A percentile compares a stretch with the other conserved stretches of the same genome.
phyloP scores from a whole-genome alignment of 2,888 invertebrate genomes.

The Tenthredo scrophulariae region DNA sequence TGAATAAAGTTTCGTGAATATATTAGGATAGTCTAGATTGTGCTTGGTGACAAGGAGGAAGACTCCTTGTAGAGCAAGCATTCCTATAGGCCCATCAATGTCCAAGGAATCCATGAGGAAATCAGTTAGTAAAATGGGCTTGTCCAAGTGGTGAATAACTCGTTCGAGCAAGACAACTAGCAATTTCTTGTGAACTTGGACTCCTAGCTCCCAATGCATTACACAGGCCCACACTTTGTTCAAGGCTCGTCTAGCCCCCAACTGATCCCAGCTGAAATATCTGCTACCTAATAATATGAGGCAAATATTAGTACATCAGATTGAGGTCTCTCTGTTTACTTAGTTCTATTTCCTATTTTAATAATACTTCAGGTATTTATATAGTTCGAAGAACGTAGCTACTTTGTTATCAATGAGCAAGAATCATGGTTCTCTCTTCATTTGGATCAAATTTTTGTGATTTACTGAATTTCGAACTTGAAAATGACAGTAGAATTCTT shows the following conservation, averaged over 20 bases:
- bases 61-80: conserved; percentile 95
- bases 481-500: background rate
- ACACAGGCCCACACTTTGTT: conserved; percentile 89
- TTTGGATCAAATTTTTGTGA: background rate
- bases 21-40: conserved; percentile 97
- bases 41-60: conserved; percentile 93
- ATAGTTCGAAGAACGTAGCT: no score
- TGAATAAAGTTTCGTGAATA: conserved; percentile 96
- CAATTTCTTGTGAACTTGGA: conserved; percentile 87
- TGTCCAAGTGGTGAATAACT: conserved; percentile 88
- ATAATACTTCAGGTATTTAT: background rate
- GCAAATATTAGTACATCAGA: conserved; percentile 23
- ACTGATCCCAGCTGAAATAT: conserved; percentile 83
- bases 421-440: background rate
- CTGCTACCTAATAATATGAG: conserved; percentile 63
- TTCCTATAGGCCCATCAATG: conserved; percentile 91
- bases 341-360: background rate
- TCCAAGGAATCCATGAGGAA: conserved; percentile 95
- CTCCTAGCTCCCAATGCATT: conserved; percentile 86
- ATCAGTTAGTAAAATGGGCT: conserved; percentile 92
- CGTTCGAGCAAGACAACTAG: conserved; percentile 90
- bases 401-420: background rate
- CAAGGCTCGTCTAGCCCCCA: conserved; percentile 80
- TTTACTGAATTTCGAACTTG: background rate
- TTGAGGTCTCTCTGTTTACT: background rate